Percentiles rank a stretch among this genome's conserved stretches.
These are phyloP conservation scores for Notocelia uddmanniana DNA, from an alignment of 2,888 invertebrate genomes.

Conservation along the genomic window DNA sequence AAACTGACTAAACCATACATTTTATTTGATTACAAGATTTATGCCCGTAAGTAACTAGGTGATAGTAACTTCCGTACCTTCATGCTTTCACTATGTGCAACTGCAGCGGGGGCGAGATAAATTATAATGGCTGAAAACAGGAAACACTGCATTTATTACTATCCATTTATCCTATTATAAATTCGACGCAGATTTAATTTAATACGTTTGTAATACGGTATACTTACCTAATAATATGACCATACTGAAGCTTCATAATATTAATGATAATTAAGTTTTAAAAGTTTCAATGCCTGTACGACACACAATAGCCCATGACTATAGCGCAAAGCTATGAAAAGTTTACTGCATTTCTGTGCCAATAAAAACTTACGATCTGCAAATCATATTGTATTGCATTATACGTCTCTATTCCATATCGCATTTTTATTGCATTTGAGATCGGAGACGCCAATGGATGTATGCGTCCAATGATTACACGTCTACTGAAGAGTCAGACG, in stretches of 20 bases:
- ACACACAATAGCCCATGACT: slow-evolving; percentile 1
- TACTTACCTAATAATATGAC: slow-evolving; percentile 64
- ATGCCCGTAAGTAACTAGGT: background rate
- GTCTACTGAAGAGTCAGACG: background rate
- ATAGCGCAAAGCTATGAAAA: slow-evolving; percentile 20
- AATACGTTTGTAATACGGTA: background rate
- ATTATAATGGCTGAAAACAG: slow-evolving; percentile 61
- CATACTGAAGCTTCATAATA: slow-evolving; percentile 67
- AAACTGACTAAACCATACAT: background rate
- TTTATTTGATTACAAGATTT: too few relatives aligned
- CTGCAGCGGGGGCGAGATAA: slow-evolving; percentile 58
- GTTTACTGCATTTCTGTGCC: slow-evolving; percentile 27
- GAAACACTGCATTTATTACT: slow-evolving; percentile 9
- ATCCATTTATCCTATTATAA: background rate
- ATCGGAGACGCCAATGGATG: slow-evolving; percentile 17
- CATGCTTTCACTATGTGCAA: slow-evolving; percentile 73
- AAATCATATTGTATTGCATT: slow-evolving; percentile 33
- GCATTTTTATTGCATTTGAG: slow-evolving; percentile 24
- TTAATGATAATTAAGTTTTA: slow-evolving; percentile 13
- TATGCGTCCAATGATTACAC: background rate
- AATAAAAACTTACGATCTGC: slow-evolving; percentile 28
- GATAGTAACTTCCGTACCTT: slow-evolving; percentile 62
- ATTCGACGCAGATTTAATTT: slow-evolving; percentile 17
- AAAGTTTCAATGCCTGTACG: slow-evolving; percentile 15
- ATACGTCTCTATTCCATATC: slow-evolving; percentile 36